Conservation (phyloP, 2,113 vertebrate genomes). For the Mystacornis crossleyi region DNA sequence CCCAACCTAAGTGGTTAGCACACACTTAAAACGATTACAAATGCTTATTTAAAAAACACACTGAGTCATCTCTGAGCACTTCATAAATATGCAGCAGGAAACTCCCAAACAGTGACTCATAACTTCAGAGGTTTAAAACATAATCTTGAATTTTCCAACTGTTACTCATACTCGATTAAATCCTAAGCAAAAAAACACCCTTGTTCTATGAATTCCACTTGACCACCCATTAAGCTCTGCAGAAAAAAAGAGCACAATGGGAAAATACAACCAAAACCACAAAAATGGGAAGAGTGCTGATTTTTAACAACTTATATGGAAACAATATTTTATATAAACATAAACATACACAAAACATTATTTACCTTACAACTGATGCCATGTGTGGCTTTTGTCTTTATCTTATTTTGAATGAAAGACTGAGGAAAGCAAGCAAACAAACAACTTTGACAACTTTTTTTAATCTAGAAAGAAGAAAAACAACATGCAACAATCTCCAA, state of each 20-base stretch:
- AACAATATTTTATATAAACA: background rate
- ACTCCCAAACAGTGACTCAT: conserved; percentile 64
- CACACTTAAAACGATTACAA: conserved; percentile 12
- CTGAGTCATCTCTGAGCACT: conserved; percentile 37
- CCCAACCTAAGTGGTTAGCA: background rate
- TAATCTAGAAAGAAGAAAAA: background rate
- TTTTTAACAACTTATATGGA: background rate
- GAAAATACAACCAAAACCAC: background rate
- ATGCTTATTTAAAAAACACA: conserved; percentile 43
- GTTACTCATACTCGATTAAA: conserved; percentile 19
- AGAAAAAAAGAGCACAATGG: background rate
- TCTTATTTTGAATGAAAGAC: background rate
- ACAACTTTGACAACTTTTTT: background rate
- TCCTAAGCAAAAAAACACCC: background rate
- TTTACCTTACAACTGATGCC: background rate
- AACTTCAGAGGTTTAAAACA: conserved; percentile 20
- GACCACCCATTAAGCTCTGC: background rate
- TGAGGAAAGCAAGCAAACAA: background rate
- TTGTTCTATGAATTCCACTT: background rate
- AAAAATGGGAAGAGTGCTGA: background rate
- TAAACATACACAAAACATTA: background rate
- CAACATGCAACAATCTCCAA: background rate
- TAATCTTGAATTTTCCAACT: conserved; percentile 23
- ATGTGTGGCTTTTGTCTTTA: background rate
- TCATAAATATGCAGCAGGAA: conserved; percentile 62